A percentile compares a stretch with the other conserved stretches of the same genome.
phyloP scores from a whole-genome alignment of 2,888 invertebrate genomes.

The Polymixis lichenea region DNA sequence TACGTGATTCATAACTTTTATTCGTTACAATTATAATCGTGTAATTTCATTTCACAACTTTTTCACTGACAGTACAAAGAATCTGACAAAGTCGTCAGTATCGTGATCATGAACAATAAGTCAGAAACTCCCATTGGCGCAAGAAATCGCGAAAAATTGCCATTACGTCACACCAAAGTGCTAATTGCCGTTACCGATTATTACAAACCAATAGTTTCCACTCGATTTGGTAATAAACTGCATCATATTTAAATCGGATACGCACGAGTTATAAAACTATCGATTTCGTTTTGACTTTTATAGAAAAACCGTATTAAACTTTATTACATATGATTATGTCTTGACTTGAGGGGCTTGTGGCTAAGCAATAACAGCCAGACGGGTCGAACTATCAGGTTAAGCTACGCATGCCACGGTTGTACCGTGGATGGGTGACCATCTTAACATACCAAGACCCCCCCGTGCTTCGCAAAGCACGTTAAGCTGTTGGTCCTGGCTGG shows the following conservation, averaged over 20 bases:
- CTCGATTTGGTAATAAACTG: constrained; percentile 78
- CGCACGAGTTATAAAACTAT: constrained; percentile 66
- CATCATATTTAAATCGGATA: constrained; percentile 66
- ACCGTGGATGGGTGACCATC: too few relatives aligned
- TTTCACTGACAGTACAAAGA: constrained; percentile 15
- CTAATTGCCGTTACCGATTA: constrained; percentile 86
- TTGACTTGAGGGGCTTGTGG: not conserved
- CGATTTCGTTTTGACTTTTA: constrained; percentile 57
- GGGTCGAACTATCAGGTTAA: too few relatives aligned
- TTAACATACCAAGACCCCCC: too few relatives aligned
- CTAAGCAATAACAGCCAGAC: too few relatives aligned
- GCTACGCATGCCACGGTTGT: too few relatives aligned
- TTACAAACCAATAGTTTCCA: constrained; percentile 84
- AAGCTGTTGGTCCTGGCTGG: too few relatives aligned
- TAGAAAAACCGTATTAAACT: constrained; percentile 23
- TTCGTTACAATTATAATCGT: constrained; percentile 10
- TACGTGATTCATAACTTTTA: not conserved
- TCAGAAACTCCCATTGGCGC: constrained; percentile 80
- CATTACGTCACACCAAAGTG: constrained; percentile 81
- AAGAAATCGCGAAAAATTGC: constrained; percentile 85
- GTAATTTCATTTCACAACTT: constrained; percentile 21
- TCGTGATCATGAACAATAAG: constrained; percentile 87
- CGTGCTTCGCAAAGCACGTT: too few relatives aligned
- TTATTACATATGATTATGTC: not conserved
- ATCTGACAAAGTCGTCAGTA: constrained; percentile 55